A percentile compares a stretch with the other conserved stretches of the same genome.
Evolutionary conservation across 2,888 invertebrate species (phyloP).

Genomic region (Mythimna loreyi): DNA sequence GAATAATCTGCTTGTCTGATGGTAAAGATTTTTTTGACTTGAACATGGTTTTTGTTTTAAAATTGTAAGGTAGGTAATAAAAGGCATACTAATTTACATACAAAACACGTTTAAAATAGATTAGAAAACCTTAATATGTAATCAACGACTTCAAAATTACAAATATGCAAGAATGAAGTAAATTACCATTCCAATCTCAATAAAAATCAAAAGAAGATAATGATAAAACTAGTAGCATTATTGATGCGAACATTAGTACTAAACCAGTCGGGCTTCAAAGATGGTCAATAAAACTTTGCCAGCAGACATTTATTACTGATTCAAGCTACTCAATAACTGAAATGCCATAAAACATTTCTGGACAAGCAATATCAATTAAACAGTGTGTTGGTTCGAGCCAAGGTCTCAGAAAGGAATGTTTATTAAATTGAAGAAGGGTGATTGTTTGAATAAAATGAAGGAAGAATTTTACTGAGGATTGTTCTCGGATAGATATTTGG

Average conservation of each 20-base stretch:
- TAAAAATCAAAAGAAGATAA: slow-evolving; percentile 21
- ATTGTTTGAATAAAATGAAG: slow-evolving; percentile 32
- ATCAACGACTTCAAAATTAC: slow-evolving; percentile 8
- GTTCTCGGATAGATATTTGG: slow-evolving; percentile 25
- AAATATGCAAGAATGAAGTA: slow-evolving; percentile 17
- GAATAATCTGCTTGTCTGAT: slow-evolving; percentile 44
- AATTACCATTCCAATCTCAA: slow-evolving; percentile 15
- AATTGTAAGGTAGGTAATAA: slow-evolving; percentile 20
- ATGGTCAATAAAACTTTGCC: slow-evolving; percentile 62
- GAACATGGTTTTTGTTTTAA: slow-evolving; percentile 45
- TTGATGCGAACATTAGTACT: slow-evolving; percentile 44
- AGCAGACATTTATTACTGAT: slow-evolving; percentile 61
- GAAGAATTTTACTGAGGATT: slow-evolving; percentile 26
- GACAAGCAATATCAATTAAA: slow-evolving; percentile 63
- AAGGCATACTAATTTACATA: slow-evolving; percentile 9
- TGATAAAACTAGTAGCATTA: slow-evolving; percentile 48
- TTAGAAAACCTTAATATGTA: neutral
- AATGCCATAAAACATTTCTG: slow-evolving; percentile 58
- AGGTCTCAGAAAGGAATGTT: slow-evolving; percentile 50
- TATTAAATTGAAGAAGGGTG: slow-evolving; percentile 47
- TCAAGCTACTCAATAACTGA: slow-evolving; percentile 60
- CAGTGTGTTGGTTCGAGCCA: slow-evolving; percentile 44
- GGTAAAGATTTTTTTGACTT: slow-evolving; percentile 38
- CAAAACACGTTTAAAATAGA: neutral
- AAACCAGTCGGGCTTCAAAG: slow-evolving; percentile 46